A percentile compares a stretch with the other conserved stretches of the same genome.
Evolutionary conservation across 92 coral and sea anemone species (phyloP).

Genomic region (Virgularia gustaviana): DNA sequence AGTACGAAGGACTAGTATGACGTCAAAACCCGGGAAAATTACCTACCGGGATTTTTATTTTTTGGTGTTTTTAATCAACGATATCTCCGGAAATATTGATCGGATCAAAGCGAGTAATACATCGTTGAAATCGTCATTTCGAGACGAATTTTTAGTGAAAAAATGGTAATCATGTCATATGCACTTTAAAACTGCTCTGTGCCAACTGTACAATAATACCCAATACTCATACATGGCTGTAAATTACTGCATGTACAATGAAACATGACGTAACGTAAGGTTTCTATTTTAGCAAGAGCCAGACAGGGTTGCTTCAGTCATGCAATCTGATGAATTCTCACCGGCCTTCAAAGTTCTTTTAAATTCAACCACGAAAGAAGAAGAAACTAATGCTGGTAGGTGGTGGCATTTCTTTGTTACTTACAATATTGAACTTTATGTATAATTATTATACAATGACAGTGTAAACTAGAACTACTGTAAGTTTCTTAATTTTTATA

Average conservation of each 20-base stretch:
- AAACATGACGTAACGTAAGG: not conserved
- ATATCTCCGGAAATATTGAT: not conserved
- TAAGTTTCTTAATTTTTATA: too few species aligned
- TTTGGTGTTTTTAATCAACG: too few species aligned
- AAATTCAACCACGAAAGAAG: conserved; percentile 37
- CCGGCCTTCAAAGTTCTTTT: conserved; percentile 62
- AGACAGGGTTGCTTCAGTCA: conserved; percentile 22
- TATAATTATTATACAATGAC: not conserved
- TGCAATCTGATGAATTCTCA: conserved; percentile 49
- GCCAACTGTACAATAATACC: not conserved
- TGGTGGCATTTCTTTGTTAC: not conserved
- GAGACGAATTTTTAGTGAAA: not conserved
- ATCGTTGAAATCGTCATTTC: too few species aligned
- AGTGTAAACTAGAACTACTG: too few species aligned
- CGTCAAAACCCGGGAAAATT: too few species aligned
- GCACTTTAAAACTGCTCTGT: not conserved
- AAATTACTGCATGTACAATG: too few species aligned
- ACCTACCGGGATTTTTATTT: too few species aligned
- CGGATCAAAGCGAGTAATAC: not conserved
- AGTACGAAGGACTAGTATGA: not conserved
- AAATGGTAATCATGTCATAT: not conserved
- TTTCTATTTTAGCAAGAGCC: conserved; percentile 50
- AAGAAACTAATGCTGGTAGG: conserved; percentile 27
- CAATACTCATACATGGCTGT: too few species aligned
- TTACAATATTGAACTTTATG: not conserved